Evolutionary conservation across 2,888 invertebrate genomes (phyloP), one percentile per base, ranked within the genome.

Genomic region (Sinhomidia bicolor): DNA sequence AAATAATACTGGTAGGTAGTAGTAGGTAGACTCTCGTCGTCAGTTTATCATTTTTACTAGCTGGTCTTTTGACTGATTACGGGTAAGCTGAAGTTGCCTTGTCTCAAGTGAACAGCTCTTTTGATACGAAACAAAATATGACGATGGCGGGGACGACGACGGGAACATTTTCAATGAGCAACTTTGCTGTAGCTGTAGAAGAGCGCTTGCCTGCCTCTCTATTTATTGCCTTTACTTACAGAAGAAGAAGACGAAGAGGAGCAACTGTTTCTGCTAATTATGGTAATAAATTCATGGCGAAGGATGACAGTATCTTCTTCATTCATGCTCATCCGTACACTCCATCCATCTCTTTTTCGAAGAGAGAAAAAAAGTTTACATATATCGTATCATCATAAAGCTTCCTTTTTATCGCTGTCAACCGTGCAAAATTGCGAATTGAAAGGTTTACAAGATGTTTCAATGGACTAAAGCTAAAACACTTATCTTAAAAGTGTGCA

Each of bases 211-310:
- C n/a, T 7, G 29, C 32, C n/a, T 32, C 10, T 32, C 12, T 20
- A 32, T 36, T 32, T 12, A 17, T n/a, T 32, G 36, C 7, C 36
- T 36, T 36, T 36, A 3, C 7, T 36, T 36, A 36, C 12, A 20
- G 10, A 20, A 23, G 17, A 17, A 51, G 57, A 7, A 78, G 17
- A 32, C 29, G 36, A 68, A 26, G 36, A 68, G 68, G 6, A 36
- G 85, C 85, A 86, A 86, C 85, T 86, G 85, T 86, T 86, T 80
- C 57, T 86, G 14, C 85, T 86, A 86, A 86, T 86, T 86, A 87
- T 81, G 87, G 87, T 87, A 81, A 87, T 87, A 87, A 87, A 87
- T 87, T 87, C 81, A 87, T 81, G 87, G 57, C 51, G 62, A 81
- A 68, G 71, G 62, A 74, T 80, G 81, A 81, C 81, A 87, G 71